Base-by-base conservation (phyloP, 2,888 invertebrate species). In the Candidula unifasciata region DNA sequence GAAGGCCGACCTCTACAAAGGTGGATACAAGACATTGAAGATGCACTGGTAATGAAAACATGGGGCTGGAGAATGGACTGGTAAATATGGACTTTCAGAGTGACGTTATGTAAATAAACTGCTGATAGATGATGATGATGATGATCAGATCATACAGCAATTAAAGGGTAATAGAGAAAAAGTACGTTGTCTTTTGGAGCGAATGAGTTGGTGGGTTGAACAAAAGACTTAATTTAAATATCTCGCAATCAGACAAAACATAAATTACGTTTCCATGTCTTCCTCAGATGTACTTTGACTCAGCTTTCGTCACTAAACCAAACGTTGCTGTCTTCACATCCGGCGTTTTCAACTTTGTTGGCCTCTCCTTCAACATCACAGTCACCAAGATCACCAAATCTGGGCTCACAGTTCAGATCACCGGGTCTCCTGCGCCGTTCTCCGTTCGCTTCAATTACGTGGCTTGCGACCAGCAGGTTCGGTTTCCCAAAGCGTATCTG, bases 241-340 rank as follows among this genome's bases (percentile, higher is more conserved):
- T 5, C 21, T 60, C 24, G 21, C 5, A 13, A 24, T 60, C 18
- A 60, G 8, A 68, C n/a, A 24, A 27, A n/a, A 13, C 21, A 68
- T 68, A 68, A 27, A 8, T 68, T 33, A 37, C 24, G 24, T 24
- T 0, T 44, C 21, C 24, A 18, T 44, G 8, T 71, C 1, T 54
- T 6, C 54, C 10, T 5, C 80, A 80, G 80, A 68, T 80, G 68
- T 52, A 37, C 27, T 80, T 80, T 30, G 80, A 80, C 44, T 68
- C 33, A 6, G 6, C 44, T 2, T 80, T 80, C 27, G 66, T 68
- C 16, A 68, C 80, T 8, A 69, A 3, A 33, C 80, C 80, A 13
- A 52, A 3, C 30, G 68, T 54, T 0, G 30, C 18, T 30, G 30
- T 52, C 18, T 18, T n/a, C 68, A 80, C 37, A 27, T 52, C 80